Percentiles rank a stretch among this genome's conserved stretches.
phyloP scores from a whole-genome alignment of 1,140 invertebrate species.

The Bemisia tabaci region DNA sequence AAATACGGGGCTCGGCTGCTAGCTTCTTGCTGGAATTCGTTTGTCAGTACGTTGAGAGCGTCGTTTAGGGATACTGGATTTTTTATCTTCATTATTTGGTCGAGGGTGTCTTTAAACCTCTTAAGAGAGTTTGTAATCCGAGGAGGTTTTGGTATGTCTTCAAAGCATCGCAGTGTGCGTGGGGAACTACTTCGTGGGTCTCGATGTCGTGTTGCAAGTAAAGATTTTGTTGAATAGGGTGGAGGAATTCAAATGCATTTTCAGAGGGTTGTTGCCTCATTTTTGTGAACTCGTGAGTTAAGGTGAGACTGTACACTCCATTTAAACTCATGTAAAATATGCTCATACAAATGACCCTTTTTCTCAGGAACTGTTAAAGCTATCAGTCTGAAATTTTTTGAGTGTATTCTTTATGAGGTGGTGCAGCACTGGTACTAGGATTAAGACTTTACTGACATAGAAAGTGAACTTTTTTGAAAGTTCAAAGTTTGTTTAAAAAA shows the following conservation, averaged over 20 bases:
- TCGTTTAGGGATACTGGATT: slow-evolving; percentile 3
- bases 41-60: slow-evolving; percentile 6
- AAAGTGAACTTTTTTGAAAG: no score
- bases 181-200: neutral
- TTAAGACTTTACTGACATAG: no score
- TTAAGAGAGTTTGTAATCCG: slow-evolving; percentile 1
- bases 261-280: neutral
- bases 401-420: no score
- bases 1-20: no score
- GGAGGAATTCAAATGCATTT: neutral
- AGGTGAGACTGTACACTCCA: no score
- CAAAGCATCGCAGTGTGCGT: neutral
- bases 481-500: no score
- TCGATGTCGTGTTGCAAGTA: neutral
- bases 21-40: slow-evolving; percentile 4
- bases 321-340: no score
- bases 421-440: no score
- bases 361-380: no score
- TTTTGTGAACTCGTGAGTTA: slow-evolving; percentile 19
- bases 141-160: neutral
- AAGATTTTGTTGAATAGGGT: neutral
- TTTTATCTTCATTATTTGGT: slow-evolving; percentile 3
- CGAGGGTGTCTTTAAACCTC: slow-evolving; percentile 5
- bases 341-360: no score
- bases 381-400: no score